Base-by-base conservation (phyloP, 2,888 invertebrate genomes). In the Caenorhabditis afra region DNA sequence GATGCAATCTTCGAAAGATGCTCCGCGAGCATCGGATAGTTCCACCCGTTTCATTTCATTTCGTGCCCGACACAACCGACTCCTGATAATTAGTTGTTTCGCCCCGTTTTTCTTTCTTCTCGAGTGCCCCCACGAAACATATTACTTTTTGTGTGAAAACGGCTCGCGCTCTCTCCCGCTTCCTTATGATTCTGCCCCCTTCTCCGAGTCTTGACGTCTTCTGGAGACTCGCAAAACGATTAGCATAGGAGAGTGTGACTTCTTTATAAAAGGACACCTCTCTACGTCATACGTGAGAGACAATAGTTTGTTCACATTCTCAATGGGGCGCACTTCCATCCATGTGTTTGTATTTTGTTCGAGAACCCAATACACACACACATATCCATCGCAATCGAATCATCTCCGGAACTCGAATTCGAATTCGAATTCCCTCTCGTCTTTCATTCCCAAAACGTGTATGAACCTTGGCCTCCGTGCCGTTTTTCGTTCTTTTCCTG, bases 61-160 rank as follows among this genome's bases (percentile, higher is more conserved):
- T 29, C 29, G 29, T 22, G 49, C 23, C 44, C 53, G 52, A 55
- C 55, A 66, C 47, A 53, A 53, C 65, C 45, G 14, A 58, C 50
- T 58, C 50, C 49, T 67, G 67, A 68, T 68, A 68, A 68, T 68
- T 68, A 68, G 67, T 68, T 57, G 57, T 59, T 29, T 29, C 29
- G 29, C 29, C 29, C 29, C 29, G 7, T 29, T 29, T 29, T 68
- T 68, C 50, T 59, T 57, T 58, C 10, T 16, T 57, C 39, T 65
- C 52, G 16, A 18, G 22, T 59, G 20, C 58, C 29, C 53, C 57
- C 20, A 67, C 11, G 29, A 12, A 20, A 65, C 47, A 68, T 68
- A 68, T 68, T 68, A 52, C 8, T n/a, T 45, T 61, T 18, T 35
- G n/a, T n/a, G 29, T 29, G 29, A 5, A 29, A 23, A 23, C 41